Percentiles rank a stretch among this genome's conserved stretches.
phyloP scores from a whole-genome alignment of 2,888 invertebrate genomes.

The Cryptocephalus primarius region DNA sequence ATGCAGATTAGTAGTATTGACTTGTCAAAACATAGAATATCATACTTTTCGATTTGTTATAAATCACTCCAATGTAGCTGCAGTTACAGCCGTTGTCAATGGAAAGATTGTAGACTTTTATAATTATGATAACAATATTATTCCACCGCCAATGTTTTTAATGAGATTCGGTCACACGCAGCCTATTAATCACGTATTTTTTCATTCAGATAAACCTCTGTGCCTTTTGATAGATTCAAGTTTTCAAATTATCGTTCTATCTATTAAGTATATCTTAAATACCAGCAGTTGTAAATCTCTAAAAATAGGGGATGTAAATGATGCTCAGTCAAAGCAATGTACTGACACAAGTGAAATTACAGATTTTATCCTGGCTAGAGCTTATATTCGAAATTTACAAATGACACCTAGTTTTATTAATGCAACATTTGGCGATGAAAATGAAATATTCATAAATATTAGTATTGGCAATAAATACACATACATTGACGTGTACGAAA shows the following conservation, averaged over 20 bases:
- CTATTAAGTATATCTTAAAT: no score
- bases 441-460: no score
- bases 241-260: slow-evolving; percentile 6
- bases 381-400: no score
- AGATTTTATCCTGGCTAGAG: no score
- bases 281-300: no score
- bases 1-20: slow-evolving; percentile 14
- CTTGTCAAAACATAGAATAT: slow-evolving; percentile 8
- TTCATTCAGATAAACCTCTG: slow-evolving; percentile 36
- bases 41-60: slow-evolving; percentile 10
- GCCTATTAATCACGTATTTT: slow-evolving; percentile 49
- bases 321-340: no score
- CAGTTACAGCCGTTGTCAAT: slow-evolving; percentile 65
- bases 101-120: slow-evolving; percentile 61
- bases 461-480: no score
- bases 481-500: no score
- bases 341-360: no score
- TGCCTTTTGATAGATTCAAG: slow-evolving; percentile 15
- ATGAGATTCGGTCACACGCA: slow-evolving; percentile 43
- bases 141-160: slow-evolving; percentile 79
- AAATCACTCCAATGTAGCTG: slow-evolving; percentile 5
- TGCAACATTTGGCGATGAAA: no score
- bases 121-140: slow-evolving; percentile 56
- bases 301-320: no score
- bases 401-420: no score